phyloP scores from a whole-genome alignment of 2,113 vertebrate genomes.

The Callorhinus ursinus region DNA sequence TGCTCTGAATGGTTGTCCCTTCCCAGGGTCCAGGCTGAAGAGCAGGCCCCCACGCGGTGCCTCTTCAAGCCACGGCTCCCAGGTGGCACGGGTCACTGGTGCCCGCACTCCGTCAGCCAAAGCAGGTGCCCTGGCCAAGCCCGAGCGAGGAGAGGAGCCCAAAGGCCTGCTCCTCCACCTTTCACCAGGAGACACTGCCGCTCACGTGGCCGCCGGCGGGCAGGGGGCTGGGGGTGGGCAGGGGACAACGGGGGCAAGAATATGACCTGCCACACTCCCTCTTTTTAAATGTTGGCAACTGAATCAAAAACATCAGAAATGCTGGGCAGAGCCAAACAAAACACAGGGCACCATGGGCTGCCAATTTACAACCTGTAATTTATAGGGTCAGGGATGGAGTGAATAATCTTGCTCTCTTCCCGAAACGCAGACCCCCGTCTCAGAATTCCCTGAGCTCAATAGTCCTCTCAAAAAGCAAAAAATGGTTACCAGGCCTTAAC shows the following conservation, averaged over 20 bases:
- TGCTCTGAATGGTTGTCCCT: fast-evolving
- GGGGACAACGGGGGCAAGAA: background rate
- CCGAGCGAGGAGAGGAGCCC: background rate
- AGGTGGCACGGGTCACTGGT: background rate
- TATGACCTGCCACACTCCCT: background rate
- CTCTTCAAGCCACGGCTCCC: background rate
- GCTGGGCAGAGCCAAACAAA: background rate
- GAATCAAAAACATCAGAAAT: background rate
- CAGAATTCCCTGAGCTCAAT: background rate
- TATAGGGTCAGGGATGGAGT: background rate
- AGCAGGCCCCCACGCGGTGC: fast-evolving
- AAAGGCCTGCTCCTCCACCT: fast-evolving
- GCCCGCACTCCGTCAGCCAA: background rate
- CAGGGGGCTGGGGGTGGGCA: too few species aligned
- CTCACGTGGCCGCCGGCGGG: fast-evolving
- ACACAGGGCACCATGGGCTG: background rate
- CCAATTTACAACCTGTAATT: background rate
- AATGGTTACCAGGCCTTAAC: background rate
- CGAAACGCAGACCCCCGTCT: background rate
- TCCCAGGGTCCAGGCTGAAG: background rate
- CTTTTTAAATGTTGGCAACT: background rate
- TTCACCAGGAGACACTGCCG: fast-evolving
- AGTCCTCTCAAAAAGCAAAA: background rate
- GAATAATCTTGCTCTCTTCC: background rate
- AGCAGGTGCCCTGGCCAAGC: background rate